Base-by-base conservation (phyloP, 2,888 invertebrate species). In the Scaptomyza flava region DNA sequence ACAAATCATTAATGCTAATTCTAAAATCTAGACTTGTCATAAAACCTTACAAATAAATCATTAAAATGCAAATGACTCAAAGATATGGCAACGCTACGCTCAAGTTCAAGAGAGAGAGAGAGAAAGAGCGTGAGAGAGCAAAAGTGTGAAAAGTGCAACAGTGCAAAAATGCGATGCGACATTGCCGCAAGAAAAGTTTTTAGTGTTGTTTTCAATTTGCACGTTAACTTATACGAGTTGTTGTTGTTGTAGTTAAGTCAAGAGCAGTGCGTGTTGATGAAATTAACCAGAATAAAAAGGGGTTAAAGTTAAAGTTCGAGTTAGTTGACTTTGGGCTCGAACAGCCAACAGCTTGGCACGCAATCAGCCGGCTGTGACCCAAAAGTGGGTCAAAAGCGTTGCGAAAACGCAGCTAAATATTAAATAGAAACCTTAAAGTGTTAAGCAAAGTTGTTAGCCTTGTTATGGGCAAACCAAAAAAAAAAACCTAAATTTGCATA, bases 221-320 rank as follows among this genome's bases (percentile, higher is more conserved):
- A 59, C 36, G 33, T 14, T 50, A 34, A 43, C 53, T 41, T 8
- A 12, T 12, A 31, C 14, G 2, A 48, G 30, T n/a, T 20, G 45
- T 41, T 17, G 41, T 38, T 38, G 38, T 41, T 41, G 41, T 41
- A 41, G 41, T 41, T 12, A 45, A 69, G 79, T 72, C 81, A 69
- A 68, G 79, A 66, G 81, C 70, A 57, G 76, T 79, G 89, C 84
- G 89, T 89, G 89, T 74, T 85, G 77, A 77, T 85, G 80, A 77
- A 89, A 90, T 89, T 90, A 90, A 81, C 83, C 66, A 63, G 5
- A 9, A 41, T 41, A 6, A 77, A 61, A 56, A 71, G 71, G 77
- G 81, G 78, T 68, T 72, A 45, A 72, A 62, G 78, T 77, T 81
- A 73, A 78, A 79, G 84, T 83, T 83, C 79, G 75, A 79, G 61